phyloP scores from a whole-genome alignment of 2,797 vertebrate genomes.

The Paguma larvata region DNA sequence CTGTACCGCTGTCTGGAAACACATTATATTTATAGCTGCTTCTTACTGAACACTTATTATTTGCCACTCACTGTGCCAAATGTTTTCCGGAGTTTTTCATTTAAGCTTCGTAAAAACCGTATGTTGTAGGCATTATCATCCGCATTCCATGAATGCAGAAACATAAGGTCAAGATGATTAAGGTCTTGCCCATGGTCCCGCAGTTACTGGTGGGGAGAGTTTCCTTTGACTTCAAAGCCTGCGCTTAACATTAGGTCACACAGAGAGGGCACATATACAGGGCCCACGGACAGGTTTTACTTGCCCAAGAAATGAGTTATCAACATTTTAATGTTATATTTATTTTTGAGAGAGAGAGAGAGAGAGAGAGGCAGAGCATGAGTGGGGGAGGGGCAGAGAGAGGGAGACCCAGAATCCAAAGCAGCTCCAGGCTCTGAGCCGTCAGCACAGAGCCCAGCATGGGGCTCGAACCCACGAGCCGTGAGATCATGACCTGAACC shows the following conservation, averaged over 20 bases:
- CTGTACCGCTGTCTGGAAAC: background rate
- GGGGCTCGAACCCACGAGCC: too few relatives aligned
- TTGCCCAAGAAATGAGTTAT: background rate
- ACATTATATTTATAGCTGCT: background rate
- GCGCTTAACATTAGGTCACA: background rate
- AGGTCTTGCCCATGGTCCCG: background rate
- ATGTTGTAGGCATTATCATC: background rate
- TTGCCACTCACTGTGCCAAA: background rate
- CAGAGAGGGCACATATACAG: background rate
- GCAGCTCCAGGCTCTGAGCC: too few relatives aligned
- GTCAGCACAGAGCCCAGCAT: too few relatives aligned
- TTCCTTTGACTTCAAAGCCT: background rate
- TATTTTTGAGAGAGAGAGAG: too few relatives aligned
- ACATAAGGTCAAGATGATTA: background rate
- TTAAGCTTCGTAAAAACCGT: background rate
- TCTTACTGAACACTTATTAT: background rate
- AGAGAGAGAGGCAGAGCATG: too few relatives aligned
- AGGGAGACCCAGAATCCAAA: too few relatives aligned
- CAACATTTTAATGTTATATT: background rate
- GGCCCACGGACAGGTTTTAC: background rate
- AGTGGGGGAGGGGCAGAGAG: too few relatives aligned
- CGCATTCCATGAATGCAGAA: background rate
- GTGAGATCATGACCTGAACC: too few relatives aligned
- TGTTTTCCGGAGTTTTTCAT: background rate
- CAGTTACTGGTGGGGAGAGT: background rate